A percentile compares a stretch with the other conserved stretches of the same genome.
Conservation (phyloP, 2,113 vertebrate genomes). For the Octodon degus region DNA sequence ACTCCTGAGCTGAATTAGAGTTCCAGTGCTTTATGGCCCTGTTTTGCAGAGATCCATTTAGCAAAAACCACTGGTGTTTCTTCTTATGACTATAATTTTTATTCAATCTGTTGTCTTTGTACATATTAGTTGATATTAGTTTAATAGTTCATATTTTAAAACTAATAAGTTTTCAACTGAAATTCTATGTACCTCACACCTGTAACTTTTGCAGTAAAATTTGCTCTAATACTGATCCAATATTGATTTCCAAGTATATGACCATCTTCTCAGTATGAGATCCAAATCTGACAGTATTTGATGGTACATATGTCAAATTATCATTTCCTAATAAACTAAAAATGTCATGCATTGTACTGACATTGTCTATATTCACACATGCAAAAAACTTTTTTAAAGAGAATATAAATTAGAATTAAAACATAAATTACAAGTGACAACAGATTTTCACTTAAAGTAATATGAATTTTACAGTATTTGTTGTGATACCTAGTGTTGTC, state of each 20-base stretch:
- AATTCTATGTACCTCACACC: not conserved
- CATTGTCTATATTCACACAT: not conserved
- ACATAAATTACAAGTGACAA: too few relatives aligned
- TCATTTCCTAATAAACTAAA: not conserved
- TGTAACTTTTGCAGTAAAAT: not conserved
- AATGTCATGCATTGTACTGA: not conserved
- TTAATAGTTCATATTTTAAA: not conserved
- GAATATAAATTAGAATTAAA: too few relatives aligned
- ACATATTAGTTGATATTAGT: not conserved
- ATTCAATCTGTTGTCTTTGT: not conserved
- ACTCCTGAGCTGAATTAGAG: not conserved
- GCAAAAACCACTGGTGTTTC: rapidly evolving
- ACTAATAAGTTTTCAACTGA: not conserved
- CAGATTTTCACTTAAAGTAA: too few relatives aligned
- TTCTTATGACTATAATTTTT: not conserved
- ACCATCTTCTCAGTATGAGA: not conserved
- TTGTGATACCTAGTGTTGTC: too few relatives aligned
- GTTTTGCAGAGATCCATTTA: not conserved
- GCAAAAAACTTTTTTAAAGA: too few relatives aligned
- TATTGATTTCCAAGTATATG: not conserved
- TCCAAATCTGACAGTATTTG: not conserved
- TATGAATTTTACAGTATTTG: too few relatives aligned
- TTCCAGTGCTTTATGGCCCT: not conserved
- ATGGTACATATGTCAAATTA: not conserved
- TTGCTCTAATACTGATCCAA: not conserved